Evolutionary conservation across 1,140 invertebrate genomes (phyloP).

Genomic region (Parapsyche elsis): DNA sequence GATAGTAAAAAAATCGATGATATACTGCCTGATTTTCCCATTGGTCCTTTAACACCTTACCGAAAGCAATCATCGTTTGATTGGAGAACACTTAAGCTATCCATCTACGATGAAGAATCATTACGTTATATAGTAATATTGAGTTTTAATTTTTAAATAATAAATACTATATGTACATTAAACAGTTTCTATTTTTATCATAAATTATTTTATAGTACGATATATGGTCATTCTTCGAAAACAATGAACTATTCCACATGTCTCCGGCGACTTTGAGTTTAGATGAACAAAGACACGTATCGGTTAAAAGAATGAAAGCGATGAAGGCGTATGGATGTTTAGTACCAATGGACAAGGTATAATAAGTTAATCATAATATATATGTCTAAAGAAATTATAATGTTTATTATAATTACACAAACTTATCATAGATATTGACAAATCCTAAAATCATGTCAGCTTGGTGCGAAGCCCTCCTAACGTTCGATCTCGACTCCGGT

Average conservation of each 20-base stretch:
- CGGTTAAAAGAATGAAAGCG: conserved; percentile 71
- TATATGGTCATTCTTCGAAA: conserved; percentile 81
- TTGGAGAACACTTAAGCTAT: too few species aligned
- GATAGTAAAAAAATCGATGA: too few species aligned
- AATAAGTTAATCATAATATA: background rate
- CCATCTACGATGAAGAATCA: too few species aligned
- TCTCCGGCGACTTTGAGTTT: conserved; percentile 66
- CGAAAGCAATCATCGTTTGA: too few species aligned
- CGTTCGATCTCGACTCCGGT: conserved; percentile 76
- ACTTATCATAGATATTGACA: conserved; percentile 59
- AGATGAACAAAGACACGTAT: conserved; percentile 73
- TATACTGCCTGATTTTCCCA: too few species aligned
- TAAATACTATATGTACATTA: too few species aligned
- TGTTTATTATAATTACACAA: background rate
- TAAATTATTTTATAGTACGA: too few species aligned
- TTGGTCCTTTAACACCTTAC: too few species aligned
- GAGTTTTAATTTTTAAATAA: too few species aligned
- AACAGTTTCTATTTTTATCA: too few species aligned
- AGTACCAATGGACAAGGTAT: conserved; percentile 70
- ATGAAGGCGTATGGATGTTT: conserved; percentile 71
- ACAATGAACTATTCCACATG: conserved; percentile 79
- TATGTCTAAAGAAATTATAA: background rate
- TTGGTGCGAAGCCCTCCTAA: conserved; percentile 70
- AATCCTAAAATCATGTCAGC: conserved; percentile 65
- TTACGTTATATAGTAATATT: too few species aligned